phyloP scores from a whole-genome alignment of 2,797 vertebrate genomes.

The Hapalemur alaotrensis region DNA sequence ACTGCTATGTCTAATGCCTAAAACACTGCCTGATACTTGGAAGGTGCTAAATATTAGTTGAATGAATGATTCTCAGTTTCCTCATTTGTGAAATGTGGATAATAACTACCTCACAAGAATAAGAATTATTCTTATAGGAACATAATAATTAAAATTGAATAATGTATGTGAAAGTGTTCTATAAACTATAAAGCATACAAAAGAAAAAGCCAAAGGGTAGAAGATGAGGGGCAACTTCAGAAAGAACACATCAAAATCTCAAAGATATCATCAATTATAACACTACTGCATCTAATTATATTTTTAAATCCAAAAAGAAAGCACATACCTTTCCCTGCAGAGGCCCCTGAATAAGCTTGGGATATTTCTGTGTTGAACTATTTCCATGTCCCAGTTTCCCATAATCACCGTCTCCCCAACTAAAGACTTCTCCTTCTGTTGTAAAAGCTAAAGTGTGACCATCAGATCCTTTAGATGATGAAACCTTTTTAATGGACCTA shows the following conservation, averaged over 20 bases:
- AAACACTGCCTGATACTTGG: background rate
- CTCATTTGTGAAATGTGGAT: background rate
- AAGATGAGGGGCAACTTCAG: background rate
- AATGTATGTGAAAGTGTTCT: background rate
- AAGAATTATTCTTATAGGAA: background rate
- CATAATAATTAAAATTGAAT: background rate
- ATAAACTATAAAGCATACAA: conserved; percentile 52
- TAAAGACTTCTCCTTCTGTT: conserved; percentile 90
- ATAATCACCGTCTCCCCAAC: conserved; percentile 90
- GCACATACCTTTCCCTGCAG: conserved; percentile 89
- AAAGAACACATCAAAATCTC: conserved; percentile 45
- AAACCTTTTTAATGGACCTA: conserved; percentile 90
- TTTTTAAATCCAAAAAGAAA: conserved; percentile 37
- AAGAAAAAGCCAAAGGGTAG: background rate
- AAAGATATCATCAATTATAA: background rate
- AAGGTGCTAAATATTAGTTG: background rate
- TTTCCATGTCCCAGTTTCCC: conserved; percentile 90
- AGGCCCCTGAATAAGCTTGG: conserved; percentile 90
- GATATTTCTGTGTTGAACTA: conserved; percentile 91
- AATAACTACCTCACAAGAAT: conserved; percentile 26
- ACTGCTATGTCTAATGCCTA: background rate
- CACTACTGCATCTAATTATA: background rate
- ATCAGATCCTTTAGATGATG: conserved; percentile 90
- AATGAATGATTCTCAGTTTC: background rate
- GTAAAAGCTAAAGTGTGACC: conserved; percentile 90